Conservation (phyloP, 2,797 vertebrate genomes). For the Alosa sapidissima region DNA sequence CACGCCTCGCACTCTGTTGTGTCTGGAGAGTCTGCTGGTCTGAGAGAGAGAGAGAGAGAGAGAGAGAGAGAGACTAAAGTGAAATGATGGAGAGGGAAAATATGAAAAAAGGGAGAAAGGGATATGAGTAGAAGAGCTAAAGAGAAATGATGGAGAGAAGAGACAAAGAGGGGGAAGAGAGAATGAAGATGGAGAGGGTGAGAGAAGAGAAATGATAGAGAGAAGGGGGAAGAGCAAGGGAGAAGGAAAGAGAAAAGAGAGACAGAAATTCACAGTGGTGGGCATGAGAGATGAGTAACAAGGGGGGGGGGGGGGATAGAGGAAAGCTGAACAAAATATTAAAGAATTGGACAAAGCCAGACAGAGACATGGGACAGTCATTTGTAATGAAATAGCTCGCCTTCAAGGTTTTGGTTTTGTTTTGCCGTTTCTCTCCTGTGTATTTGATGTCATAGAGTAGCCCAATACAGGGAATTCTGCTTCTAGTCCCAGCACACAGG, state of each 20-base stretch:
- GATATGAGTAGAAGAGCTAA: no score
- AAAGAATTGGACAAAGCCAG: neutral
- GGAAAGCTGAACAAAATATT: neutral
- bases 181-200: neutral
- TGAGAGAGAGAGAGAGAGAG: neutral
- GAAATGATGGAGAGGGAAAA: no score
- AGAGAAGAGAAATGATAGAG: neutral
- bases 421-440: neutral
- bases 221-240: neutral
- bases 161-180: no score
- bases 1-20: neutral
- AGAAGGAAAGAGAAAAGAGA: no score
- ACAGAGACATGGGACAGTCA: neutral
- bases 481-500: neutral
- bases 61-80: neutral
- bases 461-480: neutral
- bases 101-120: neutral
- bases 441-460: no score
- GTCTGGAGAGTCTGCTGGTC: neutral
- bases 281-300: no score
- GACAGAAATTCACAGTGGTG: no score
- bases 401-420: neutral
- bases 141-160: no score
- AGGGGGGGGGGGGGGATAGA: neutral
- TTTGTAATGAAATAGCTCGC: neutral